A percentile compares a stretch with the other conserved stretches of the same genome.
Conservation (phyloP, 2,797 vertebrate genomes). For the Neomorphus geoffroyi region DNA sequence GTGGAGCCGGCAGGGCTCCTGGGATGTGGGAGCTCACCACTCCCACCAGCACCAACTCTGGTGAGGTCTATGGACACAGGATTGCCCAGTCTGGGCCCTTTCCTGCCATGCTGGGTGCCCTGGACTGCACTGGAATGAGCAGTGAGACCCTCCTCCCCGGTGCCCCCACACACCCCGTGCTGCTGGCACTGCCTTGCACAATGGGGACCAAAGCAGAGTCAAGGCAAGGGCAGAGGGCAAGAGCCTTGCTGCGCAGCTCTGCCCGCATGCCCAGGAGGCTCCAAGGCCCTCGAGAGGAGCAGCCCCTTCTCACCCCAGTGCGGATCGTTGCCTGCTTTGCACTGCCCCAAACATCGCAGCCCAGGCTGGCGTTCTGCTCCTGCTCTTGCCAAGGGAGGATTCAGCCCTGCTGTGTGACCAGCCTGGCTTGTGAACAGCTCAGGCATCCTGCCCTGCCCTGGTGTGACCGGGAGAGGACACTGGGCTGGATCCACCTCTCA, state of each 20-base stretch:
- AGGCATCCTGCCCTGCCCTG: not conserved
- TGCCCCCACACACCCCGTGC: fast-evolving
- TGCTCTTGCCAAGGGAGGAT: not conserved
- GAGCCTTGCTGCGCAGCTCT: not conserved
- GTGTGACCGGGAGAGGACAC: not conserved
- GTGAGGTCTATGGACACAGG: fast-evolving
- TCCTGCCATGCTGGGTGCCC: not conserved
- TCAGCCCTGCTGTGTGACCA: not conserved
- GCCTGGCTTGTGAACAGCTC: not conserved
- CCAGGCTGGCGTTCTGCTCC: not conserved
- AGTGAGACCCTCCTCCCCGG: not conserved
- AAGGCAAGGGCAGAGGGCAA: not conserved
- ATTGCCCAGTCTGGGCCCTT: not conserved
- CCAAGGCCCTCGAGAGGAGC: fast-evolving
- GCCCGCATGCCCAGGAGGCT: fast-evolving
- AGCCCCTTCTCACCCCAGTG: not conserved
- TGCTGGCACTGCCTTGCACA: not conserved
- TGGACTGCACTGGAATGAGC: not conserved
- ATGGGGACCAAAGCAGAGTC: not conserved
- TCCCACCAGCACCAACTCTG: not conserved
- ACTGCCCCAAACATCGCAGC: not conserved
- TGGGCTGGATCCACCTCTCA: not conserved
- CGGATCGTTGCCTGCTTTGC: fast-evolving
- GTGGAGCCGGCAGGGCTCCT: not conserved
- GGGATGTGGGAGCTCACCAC: not conserved